phyloP scores from a whole-genome alignment of 2,888 invertebrate species.

The Gymnoscelis rufifasciata region DNA sequence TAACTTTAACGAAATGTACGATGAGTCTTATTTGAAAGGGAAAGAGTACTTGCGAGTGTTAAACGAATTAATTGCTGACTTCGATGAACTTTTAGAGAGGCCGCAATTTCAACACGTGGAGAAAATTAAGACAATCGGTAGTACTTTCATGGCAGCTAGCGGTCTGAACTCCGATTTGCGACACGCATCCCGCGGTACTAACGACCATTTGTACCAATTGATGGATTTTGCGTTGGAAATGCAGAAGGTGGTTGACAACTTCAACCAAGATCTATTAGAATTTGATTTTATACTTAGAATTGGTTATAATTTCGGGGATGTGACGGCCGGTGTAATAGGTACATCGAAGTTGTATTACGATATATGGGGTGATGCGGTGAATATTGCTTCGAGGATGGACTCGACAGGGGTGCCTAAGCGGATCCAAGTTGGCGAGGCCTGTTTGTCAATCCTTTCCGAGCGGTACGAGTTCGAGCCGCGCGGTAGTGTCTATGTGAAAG shows the following conservation, averaged over 20 bases:
- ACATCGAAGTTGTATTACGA: conserved; percentile 97
- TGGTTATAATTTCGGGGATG: conserved; percentile 96
- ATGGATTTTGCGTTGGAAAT: conserved; percentile 96
- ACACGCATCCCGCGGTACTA: conserved; percentile 82
- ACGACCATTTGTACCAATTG: conserved; percentile 90
- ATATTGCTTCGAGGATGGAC: conserved; percentile 98
- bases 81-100: conserved; percentile 93
- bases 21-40: conserved; percentile 96
- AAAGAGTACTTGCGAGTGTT: conserved; percentile 96
- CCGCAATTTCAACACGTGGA: conserved; percentile 92
- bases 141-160: conserved; percentile 98
- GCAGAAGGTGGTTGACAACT: conserved; percentile 91
- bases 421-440: conserved; percentile 90
- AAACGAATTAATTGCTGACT: conserved; percentile 97
- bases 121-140: conserved; percentile 98
- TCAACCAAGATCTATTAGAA: conserved; percentile 93
- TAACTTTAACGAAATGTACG: conserved; percentile 98
- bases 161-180: conserved; percentile 92
- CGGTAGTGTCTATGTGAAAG: conserved; percentile 96
- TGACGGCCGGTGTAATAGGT: conserved; percentile 97
- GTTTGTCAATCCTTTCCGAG: conserved; percentile 83
- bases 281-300: conserved; percentile 92
- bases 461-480: conserved; percentile 94
- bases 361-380: conserved; percentile 99
- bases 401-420: conserved; percentile 93